Base-by-base conservation (phyloP, 2,888 invertebrate genomes). In the Fissipunctia ypsillon region DNA sequence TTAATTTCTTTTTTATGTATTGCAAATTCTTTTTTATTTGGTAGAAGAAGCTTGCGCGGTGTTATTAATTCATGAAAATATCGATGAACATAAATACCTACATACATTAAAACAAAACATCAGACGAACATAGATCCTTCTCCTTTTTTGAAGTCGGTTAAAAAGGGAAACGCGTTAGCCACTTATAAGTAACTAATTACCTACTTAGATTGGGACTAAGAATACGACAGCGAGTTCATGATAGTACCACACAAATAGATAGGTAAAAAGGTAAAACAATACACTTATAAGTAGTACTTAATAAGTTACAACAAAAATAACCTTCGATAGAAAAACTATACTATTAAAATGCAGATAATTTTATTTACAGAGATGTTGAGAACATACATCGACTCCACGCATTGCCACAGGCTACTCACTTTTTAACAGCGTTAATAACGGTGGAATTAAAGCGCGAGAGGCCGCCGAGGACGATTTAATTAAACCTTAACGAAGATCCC, bases 371-470 rank as follows among this genome's bases (percentile, higher is more conserved):
- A n/a, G 31, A 50, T 35, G 14, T 45, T 45, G 31, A 48, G 48
- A 64, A 64, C 48, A 64, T 31, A 64, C 43, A 4, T 12, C 83
- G 69, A 57, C 90, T 94, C 92, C 68, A 91, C 59, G 35, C 68
- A 28, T 56, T 54, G 60, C 84, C 45, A 57, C 91, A 48, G 80
- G 87, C 85, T 91, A 88, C 93, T 94, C 94, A 96, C 93, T 96
- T 96, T 96, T 96, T 96, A 96, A 96, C 96, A 95, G 96, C 96
- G 95, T 96, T 96, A 96, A 96, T 96, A 96, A 96, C 96, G 96
- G 95, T 94, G 96, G 96, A 96, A 96, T 96, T 96, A 96, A 96
- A 94, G 92, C 95, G 94, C 94, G 93, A 96, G 96, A 96, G 95
- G 95, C 96, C 94, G 94, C 93, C 87, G 93, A 95, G 94, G 94